Percentiles rank a stretch among this genome's conserved stretches.
These are phyloP conservation scores for Anarsia innoxiella DNA, from an alignment of 2,888 invertebrate species.

Conservation along the genomic window DNA sequence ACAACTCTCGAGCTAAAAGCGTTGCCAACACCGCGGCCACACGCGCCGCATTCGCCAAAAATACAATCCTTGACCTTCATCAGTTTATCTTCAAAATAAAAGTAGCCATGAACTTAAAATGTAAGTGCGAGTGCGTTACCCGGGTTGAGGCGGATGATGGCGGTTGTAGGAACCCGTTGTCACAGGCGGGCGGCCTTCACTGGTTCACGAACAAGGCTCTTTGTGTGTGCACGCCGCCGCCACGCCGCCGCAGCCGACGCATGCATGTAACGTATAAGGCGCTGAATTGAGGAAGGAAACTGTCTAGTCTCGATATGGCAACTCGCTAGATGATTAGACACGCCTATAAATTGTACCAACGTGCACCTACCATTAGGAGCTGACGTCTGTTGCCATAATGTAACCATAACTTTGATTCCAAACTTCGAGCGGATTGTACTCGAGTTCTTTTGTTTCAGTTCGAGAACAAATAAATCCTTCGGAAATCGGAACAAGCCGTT, in stretches of 20 bases:
- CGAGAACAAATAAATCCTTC: neutral
- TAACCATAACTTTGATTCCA: too few relatives aligned
- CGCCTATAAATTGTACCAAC: too few relatives aligned
- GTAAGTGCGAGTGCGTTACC: slow-evolving; percentile 47
- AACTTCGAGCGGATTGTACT: too few relatives aligned
- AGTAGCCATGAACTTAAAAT: slow-evolving; percentile 66
- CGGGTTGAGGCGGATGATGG: too few relatives aligned
- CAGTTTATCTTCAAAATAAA: slow-evolving; percentile 66
- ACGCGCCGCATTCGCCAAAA: slow-evolving; percentile 54
- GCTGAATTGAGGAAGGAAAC: slow-evolving; percentile 28
- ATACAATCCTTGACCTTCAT: slow-evolving; percentile 67
- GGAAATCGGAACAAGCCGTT: neutral
- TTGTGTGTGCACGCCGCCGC: slow-evolving; percentile 37
- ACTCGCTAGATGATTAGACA: slow-evolving; percentile 17
- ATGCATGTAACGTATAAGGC: slow-evolving; percentile 22
- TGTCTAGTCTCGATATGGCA: slow-evolving; percentile 20
- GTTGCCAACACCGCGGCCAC: slow-evolving; percentile 43
- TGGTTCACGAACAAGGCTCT: slow-evolving; percentile 70
- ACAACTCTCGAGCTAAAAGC: slow-evolving; percentile 35
- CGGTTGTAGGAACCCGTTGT: slow-evolving; percentile 17
- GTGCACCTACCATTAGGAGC: too few relatives aligned
- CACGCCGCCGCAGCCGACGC: neutral
- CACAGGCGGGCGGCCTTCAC: slow-evolving; percentile 52
- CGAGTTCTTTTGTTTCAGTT: too few relatives aligned
- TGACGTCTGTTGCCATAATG: too few relatives aligned